Base-by-base conservation (phyloP, 2,888 invertebrate genomes). In the Pyralis farinalis region DNA sequence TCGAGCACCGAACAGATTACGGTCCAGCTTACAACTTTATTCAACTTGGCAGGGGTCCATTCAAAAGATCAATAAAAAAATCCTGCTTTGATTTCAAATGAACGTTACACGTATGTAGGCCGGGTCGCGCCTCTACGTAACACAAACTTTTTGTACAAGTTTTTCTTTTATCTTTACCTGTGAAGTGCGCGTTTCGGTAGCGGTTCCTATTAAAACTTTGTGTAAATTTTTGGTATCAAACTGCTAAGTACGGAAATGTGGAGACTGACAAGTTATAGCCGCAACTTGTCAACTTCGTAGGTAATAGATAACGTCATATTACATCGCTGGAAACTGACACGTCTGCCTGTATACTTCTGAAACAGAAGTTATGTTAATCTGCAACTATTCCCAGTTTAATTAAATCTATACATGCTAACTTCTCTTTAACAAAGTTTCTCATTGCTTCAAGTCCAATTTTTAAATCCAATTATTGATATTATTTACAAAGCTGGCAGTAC, bases 1-100 rank as follows among this genome's bases (percentile, higher is more conserved):
- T 69, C 66, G 70, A 64, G 65, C 61, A 63, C 63, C 63, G 69
- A 63, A 73, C 71, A 74, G 77, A 77, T 80, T 82, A 78, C 79
- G 74, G 73, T 69, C 71, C 53, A 68, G 69, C 66, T 71, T 72
- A 74, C 67, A 68, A 73, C 69, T 75, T 73, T 71, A 76, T 75
- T 71, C 72, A 73, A 68, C 71, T 70, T 64, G 63, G 58, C 58
- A 54, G 49, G 49, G 47, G 50, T 52, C 59, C 58, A 63, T 69
- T 72, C 55, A 63, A 51, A 49, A 56, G 66, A 70, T 73, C 73
- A 72, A 74, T 69, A 66, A 71, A 74, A 51, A 70, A 71, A 46
- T 51, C 33, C 44, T 59, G 62, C 70, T 75, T 76, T 71, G 68
- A 69, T 72, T 71, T 70, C 63, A 59, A 66, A 68, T 57, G 55